Conservation (phyloP, 2,113 vertebrate genomes). For the Myiozetetes cayanensis region DNA sequence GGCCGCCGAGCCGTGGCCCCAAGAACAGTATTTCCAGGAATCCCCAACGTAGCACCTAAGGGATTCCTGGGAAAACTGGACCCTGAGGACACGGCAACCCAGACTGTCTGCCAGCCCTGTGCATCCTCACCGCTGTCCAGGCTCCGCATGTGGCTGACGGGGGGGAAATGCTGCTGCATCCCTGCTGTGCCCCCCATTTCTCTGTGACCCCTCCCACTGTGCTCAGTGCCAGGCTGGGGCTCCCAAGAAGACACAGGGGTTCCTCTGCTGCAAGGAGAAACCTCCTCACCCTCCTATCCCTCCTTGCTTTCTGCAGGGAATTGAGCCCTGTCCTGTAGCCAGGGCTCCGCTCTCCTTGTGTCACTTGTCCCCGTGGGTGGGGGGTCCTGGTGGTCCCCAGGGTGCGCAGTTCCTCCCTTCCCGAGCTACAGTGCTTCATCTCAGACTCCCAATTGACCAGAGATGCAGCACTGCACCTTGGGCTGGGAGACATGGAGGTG, state of each 20-base stretch:
- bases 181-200: background rate
- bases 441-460: constrained; percentile 99
- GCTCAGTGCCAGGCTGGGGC: fast-evolving
- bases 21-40: constrained; percentile 99
- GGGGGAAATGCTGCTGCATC: fast-evolving
- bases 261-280: background rate
- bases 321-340: background rate
- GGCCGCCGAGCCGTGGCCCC: constrained; percentile 84
- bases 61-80: constrained; percentile 99
- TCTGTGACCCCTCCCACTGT: background rate
- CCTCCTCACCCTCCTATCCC: background rate
- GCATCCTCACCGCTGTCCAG: background rate
- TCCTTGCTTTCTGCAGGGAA: no score
- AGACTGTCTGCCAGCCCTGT: background rate
- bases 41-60: constrained; percentile 91
- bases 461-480: constrained; percentile 99
- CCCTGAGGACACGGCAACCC: constrained; percentile 88
- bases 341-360: background rate
- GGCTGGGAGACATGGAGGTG: constrained; percentile 80
- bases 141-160: fast-evolving
- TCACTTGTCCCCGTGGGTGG: background rate
- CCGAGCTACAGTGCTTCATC: constrained; percentile 99
- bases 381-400: background rate
- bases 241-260: fast-evolving
- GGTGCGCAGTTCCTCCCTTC: constrained; percentile 78